Base-by-base conservation (phyloP, 2,797 vertebrate genomes). In the Diceros bicornis region DNA sequence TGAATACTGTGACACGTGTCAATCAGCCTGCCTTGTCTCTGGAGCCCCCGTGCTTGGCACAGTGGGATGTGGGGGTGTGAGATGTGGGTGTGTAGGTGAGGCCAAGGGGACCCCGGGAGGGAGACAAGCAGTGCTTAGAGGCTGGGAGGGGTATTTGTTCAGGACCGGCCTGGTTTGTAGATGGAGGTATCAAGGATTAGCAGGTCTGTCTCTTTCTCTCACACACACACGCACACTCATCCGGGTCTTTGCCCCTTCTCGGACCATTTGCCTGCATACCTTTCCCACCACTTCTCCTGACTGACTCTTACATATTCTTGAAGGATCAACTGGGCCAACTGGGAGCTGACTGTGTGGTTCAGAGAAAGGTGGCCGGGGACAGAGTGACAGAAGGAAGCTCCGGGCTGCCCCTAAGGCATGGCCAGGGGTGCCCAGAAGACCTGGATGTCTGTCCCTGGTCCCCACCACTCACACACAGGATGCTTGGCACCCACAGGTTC, bases 401-500 rank as follows among this genome's bases (percentile, higher is more conserved):
- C 14, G 3, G 55, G 69, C 66, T 32, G 4, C 57, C 44, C 2
- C 21, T 25, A 7, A 41, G 44, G 18, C 8, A 4, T 1, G 61
- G 66, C 75, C 2, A 1, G 57, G 59, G 62, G 52, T 25, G 13
- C n/a, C 23, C 9, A 34, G 13, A 59, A 82, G 27, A 6, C 37
- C 17, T 5, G 5, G 75, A 7, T 17, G 0, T 17, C 61, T 23
- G 62, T 64, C 34, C 3, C 10, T 0, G 0, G n/a, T 37, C 50
- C 34, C 85, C 12, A 5, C 0, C 0, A 1, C 82, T 98, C 92
- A 97, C 50, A 9, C 17, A 1, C 50, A 12, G 52, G 25, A 61
- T 8, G 14, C 71, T 96, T 94, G 81, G 5, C 82, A 50, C 62
- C 91, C 88, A 23, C 98, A 99, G 99, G 99, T 74, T 98, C 98